Evolutionary conservation across 2,888 invertebrate genomes (phyloP).

Genomic region (Stenoptilia bipunctidactyla): DNA sequence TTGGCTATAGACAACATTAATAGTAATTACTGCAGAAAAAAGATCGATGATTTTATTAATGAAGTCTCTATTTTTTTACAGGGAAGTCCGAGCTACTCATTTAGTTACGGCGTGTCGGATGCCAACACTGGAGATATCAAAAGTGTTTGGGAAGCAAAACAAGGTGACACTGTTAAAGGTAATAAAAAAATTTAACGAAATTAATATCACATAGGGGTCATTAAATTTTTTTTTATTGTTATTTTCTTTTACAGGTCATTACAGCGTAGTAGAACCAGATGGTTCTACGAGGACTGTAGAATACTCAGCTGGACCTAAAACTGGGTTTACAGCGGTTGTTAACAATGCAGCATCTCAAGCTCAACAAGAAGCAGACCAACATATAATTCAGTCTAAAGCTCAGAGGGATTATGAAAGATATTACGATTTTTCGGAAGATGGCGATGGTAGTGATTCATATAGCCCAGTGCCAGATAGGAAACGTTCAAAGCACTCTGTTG

Average conservation of each 20-base stretch:
- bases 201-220: neutral
- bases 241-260: slow-evolving; percentile 56
- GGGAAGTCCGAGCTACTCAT: slow-evolving; percentile 71
- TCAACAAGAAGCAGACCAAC: slow-evolving; percentile 20
- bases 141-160: slow-evolving; percentile 73
- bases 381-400: slow-evolving; percentile 36
- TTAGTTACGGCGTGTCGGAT: slow-evolving; percentile 74
- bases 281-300: slow-evolving; percentile 73
- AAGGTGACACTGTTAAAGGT: slow-evolving; percentile 73
- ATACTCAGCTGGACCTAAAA: slow-evolving; percentile 70
- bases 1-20: slow-evolving; percentile 18
- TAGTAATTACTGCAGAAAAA: slow-evolving; percentile 32
- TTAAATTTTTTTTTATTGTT: neutral
- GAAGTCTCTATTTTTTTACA: slow-evolving; percentile 29
- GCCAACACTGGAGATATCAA: slow-evolving; percentile 72
- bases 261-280: slow-evolving; percentile 77
- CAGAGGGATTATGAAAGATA: slow-evolving; percentile 46
- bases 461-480: slow-evolving; percentile 25
- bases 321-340: slow-evolving; percentile 70
- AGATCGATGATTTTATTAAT: slow-evolving; percentile 22
- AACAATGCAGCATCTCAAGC: slow-evolving; percentile 52
- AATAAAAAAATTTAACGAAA: slow-evolving; percentile 1
- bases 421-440: slow-evolving; percentile 44
- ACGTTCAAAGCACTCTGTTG: slow-evolving; percentile 34
- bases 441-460: slow-evolving; percentile 36